phyloP scores from a whole-genome alignment of 2,888 invertebrate genomes.

The Torymus auratus region DNA sequence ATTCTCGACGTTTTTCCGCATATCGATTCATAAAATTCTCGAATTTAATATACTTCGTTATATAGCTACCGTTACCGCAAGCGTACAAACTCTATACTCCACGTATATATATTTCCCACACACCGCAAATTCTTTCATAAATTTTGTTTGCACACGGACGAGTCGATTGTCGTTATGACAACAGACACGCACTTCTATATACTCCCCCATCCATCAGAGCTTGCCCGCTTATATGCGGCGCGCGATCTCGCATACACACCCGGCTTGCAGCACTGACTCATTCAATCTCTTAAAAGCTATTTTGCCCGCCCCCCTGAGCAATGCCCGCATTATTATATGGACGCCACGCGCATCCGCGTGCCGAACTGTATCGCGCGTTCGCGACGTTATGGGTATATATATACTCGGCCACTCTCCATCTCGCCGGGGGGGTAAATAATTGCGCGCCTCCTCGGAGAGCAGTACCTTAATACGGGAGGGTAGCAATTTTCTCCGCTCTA shows the following conservation, averaged over 20 bases:
- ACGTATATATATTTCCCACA: background rate
- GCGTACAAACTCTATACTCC: no score
- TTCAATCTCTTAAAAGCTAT: slow-evolving; percentile 32
- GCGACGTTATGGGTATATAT: no score
- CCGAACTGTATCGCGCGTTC: background rate
- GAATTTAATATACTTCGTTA: no score
- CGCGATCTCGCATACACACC: slow-evolving; percentile 1
- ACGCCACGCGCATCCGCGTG: background rate
- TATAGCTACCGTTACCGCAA: no score
- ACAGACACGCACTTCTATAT: slow-evolving; percentile 32
- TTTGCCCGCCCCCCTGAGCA: background rate
- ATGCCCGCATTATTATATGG: background rate
- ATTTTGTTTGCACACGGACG: slow-evolving; percentile 44
- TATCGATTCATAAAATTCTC: no score
- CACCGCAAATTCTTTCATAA: slow-evolving; percentile 17
- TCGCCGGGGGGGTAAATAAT: slow-evolving; percentile 8
- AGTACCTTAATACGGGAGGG: background rate
- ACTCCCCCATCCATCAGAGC: background rate
- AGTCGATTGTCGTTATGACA: slow-evolving; percentile 56
- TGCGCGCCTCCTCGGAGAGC: slow-evolving; percentile 14
- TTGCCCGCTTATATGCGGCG: background rate
- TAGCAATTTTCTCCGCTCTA: slow-evolving; percentile 10
- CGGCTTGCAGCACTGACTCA: background rate
- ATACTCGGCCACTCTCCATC: no score
- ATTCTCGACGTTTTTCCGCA: no score